Base-by-base conservation (phyloP, 2,888 invertebrate genomes). In the Empis stercorea region DNA sequence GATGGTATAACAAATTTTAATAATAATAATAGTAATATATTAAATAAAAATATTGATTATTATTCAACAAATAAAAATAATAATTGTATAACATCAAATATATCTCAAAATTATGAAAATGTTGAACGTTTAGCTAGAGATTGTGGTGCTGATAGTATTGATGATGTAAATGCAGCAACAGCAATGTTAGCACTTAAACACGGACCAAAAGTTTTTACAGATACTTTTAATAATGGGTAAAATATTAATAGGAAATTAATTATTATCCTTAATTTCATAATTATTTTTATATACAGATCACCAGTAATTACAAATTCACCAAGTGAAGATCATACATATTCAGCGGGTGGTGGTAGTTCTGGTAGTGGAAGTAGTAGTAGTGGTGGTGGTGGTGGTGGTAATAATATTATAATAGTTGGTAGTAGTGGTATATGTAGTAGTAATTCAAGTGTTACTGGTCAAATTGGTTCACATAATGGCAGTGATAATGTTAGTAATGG, bases 281-380 rank as follows among this genome's bases (percentile, higher is more conserved):
- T n/a, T n/a, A n/a, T n/a, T n/a, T n/a, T n/a, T n/a, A n/a, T n/a
- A n/a, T 53, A 49, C 48, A 64, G 68, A 49, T 62, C 68, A 48
- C 67, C 70, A 58, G 81, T 91, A 55, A 87, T 89, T 58, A 91
- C 89, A 4, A 83, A 84, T 46, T 87, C 86, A 59, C 88, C 91
- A 1, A 89, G 88, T 68, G 88, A 89, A 70, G 94, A 94, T 74
- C 93, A 94, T 70, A 91, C 91, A 45, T 94, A 93, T 72, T 89
- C 88, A 59, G 80, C 80, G 51, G 74, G 74, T 30, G 73, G 65
- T 51, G 59, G 60, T 30, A 61, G 55, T 46, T 30, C 23, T 14
- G 16, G 32, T 20, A 41, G 30, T 14, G 16, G 32, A 27, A 41
- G 30, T 39, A 66, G 30, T 39, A 66, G 30, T 23, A 36, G 41